Percentiles rank a stretch among this genome's conserved stretches.
Conservation (phyloP, 2,888 invertebrate genomes). For the Bellardia bayeri region DNA sequence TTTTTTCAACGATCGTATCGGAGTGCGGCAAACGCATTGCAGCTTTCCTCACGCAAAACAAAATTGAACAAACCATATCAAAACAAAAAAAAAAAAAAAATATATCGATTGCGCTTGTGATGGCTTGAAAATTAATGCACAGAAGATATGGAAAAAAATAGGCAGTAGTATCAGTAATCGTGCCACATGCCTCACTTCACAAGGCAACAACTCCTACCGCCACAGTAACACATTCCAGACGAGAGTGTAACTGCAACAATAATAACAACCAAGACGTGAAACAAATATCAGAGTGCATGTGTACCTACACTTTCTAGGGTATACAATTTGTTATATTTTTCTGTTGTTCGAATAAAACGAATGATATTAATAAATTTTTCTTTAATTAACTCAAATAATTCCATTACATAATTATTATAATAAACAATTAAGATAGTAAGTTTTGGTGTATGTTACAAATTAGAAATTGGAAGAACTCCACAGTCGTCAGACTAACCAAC, state of each 20-base stretch:
- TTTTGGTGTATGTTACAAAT: no score
- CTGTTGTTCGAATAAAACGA: no score
- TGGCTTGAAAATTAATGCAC: slow-evolving; percentile 39
- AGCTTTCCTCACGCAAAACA: slow-evolving; percentile 38
- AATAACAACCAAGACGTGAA: slow-evolving; percentile 19
- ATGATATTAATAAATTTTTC: no score
- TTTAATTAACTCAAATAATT: no score
- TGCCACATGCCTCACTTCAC: slow-evolving; percentile 48
- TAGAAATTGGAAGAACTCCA: no score
- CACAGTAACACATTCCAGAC: slow-evolving; percentile 28
- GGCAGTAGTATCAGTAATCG: slow-evolving; percentile 43
- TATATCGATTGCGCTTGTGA: slow-evolving; percentile 51
- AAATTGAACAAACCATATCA: slow-evolving; percentile 37
- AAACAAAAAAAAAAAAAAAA: slow-evolving; percentile 37
- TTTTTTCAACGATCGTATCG: slow-evolving; percentile 35
- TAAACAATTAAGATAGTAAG: no score
- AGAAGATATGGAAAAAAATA: slow-evolving; percentile 8
- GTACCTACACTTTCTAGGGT: no score
- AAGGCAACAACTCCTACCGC: neutral
- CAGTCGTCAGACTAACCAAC: no score
- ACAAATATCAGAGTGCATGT: slow-evolving; percentile 11
- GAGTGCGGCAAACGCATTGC: slow-evolving; percentile 44
- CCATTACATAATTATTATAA: no score
- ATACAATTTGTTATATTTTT: no score
- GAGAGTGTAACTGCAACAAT: slow-evolving; percentile 10